A percentile compares a stretch with the other conserved stretches of the same genome.
phyloP scores from a whole-genome alignment of 2,797 vertebrate species.

The Halcyon smyrnensis region DNA sequence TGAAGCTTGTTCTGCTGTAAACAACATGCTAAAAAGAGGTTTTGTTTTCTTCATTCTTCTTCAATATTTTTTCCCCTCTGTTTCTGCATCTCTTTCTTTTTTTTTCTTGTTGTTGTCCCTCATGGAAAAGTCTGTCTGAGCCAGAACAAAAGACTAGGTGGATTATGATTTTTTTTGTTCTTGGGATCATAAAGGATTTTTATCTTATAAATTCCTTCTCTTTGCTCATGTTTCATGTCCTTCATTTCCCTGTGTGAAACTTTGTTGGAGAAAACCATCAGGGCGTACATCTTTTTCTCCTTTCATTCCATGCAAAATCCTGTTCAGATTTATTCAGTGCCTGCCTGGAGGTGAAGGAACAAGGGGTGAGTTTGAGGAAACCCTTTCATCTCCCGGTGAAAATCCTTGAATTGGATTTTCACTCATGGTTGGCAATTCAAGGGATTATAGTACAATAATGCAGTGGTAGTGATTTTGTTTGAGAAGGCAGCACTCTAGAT shows the following conservation, averaged over 20 bases:
- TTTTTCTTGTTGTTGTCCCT: not conserved
- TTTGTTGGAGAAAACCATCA: not conserved
- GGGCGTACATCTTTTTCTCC: not conserved
- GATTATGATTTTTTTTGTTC: conserved; percentile 41
- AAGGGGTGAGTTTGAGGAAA: not conserved
- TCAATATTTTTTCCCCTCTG: not conserved
- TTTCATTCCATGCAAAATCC: conserved; percentile 42
- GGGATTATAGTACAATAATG: not conserved
- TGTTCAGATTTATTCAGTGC: conserved; percentile 15
- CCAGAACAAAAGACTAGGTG: not conserved
- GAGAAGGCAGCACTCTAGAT: not conserved
- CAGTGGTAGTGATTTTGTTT: not conserved
- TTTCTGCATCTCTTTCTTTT: not conserved
- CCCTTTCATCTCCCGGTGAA: conserved; percentile 14
- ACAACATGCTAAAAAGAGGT: not conserved
- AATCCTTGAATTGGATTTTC: conserved; percentile 23
- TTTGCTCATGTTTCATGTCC: not conserved
- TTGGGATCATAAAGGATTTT: conserved; percentile 13
- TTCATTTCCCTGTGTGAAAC: not conserved
- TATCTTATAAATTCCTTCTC: not conserved
- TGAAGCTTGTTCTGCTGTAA: not conserved
- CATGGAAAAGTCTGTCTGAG: not conserved
- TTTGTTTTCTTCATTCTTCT: not conserved
- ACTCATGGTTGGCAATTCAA: not conserved
- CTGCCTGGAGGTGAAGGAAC: conserved; percentile 6